phyloP scores from a whole-genome alignment of 2,113 vertebrate species.

The Otocyon megalotis region DNA sequence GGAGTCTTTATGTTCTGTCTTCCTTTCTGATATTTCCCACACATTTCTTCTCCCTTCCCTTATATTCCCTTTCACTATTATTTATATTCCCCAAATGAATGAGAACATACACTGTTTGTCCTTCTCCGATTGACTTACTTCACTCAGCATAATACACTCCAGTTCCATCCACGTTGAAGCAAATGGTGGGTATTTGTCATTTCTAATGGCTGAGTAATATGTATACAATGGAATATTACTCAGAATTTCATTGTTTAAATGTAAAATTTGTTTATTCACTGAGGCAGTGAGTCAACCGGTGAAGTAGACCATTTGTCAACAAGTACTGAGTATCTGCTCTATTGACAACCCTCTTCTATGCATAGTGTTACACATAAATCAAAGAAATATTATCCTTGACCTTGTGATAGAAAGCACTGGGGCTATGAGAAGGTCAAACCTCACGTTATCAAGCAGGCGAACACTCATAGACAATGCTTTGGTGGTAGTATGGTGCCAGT shows the following conservation, averaged over 20 bases:
- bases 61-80: no score
- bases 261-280: constrained; percentile 39
- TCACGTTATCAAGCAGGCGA: not conserved
- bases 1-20: no score
- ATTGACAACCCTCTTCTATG: not conserved
- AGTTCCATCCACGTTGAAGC: no score
- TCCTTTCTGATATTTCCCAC: no score
- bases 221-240: no score
- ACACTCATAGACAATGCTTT: accelerated
- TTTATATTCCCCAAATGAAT: no score
- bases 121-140: no score
- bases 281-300: not conserved
- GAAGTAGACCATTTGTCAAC: constrained; percentile 17
- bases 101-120: no score
- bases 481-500: not conserved
- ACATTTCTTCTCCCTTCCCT: no score
- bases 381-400: not conserved
- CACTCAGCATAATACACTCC: no score
- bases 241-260: constrained; percentile 3
- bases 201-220: no score
- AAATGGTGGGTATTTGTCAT: no score
- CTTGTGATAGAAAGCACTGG: not conserved
- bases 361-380: not conserved
- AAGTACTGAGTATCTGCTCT: not conserved
- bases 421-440: not conserved